Percentiles rank a stretch among this genome's conserved stretches.
Conservation (phyloP, 2,113 vertebrate genomes). For the Gallinago paraguaiae region DNA sequence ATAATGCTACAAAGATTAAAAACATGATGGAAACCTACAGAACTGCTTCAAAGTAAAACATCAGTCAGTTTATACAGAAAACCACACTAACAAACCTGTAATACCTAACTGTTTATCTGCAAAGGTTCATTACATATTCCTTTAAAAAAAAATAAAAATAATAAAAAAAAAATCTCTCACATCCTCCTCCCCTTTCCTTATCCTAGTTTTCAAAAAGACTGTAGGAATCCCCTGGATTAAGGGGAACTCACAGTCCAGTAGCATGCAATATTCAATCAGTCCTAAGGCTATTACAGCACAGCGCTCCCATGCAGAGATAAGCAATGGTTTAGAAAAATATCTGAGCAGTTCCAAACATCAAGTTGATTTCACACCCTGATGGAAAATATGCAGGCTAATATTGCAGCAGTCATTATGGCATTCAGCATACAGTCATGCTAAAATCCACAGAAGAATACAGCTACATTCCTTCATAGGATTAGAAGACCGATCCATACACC, state of each 20-base stretch:
- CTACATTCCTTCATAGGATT: constrained; percentile 35
- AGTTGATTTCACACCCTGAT: constrained; percentile 61
- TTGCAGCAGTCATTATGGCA: constrained; percentile 27
- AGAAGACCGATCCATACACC: constrained; percentile 9
- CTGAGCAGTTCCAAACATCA: constrained; percentile 61
- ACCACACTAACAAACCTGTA: not conserved
- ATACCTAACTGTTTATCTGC: not conserved
- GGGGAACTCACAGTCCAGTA: not conserved
- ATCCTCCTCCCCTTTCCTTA: not conserved
- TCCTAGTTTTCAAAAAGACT: constrained; percentile 32
- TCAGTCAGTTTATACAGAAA: not conserved
- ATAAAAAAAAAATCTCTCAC: not conserved
- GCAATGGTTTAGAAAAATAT: constrained; percentile 56
- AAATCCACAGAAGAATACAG: constrained; percentile 52
- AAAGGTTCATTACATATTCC: constrained; percentile 39
- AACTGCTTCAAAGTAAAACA: not conserved
- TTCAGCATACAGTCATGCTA: constrained; percentile 30
- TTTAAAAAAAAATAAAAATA: not conserved
- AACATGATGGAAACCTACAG: not conserved
- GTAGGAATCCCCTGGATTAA: constrained; percentile 41
- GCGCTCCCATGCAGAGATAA: constrained; percentile 41
- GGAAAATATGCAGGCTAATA: constrained; percentile 53
- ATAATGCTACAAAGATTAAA: not conserved
- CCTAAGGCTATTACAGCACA: not conserved
- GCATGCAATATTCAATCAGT: constrained; percentile 27